A percentile compares a stretch with the other conserved stretches of the same genome.
Conservation (phyloP, 2,888 invertebrate species). For the Acanthacorydalis orientalis region DNA sequence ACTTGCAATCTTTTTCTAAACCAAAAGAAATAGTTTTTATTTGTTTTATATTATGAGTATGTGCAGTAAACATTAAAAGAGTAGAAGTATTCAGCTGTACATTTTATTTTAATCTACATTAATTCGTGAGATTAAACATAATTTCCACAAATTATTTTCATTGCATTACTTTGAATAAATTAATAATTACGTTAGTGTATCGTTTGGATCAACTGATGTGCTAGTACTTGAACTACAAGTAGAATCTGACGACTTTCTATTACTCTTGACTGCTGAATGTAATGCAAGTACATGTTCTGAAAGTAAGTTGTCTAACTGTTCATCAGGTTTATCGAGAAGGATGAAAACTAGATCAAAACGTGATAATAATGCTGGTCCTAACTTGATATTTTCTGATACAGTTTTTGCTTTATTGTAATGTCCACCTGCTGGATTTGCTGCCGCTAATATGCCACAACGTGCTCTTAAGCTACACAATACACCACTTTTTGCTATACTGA, state of each 20-base stretch:
- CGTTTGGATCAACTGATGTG: neutral
- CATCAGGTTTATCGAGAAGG: conserved; percentile 71
- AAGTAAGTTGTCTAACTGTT: conserved; percentile 56
- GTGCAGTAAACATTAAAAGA: too few relatives aligned
- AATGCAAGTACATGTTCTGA: conserved; percentile 72
- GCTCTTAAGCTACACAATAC: conserved; percentile 68
- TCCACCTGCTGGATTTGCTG: conserved; percentile 82
- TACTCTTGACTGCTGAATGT: conserved; percentile 34
- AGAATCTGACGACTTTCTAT: neutral
- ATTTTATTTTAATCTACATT: too few relatives aligned
- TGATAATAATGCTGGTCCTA: conserved; percentile 70
- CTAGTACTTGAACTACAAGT: neutral
- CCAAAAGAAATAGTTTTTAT: conserved; percentile 10
- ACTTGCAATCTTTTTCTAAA: conserved; percentile 42
- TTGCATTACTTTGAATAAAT: neutral
- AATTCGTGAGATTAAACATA: too few relatives aligned
- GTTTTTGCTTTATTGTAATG: conserved; percentile 79
- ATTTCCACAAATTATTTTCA: neutral
- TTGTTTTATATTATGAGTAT: too few relatives aligned
- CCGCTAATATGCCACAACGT: conserved; percentile 72
- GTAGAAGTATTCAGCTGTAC: too few relatives aligned
- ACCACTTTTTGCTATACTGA: conserved; percentile 83
- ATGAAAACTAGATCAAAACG: conserved; percentile 89
- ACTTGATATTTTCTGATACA: conserved; percentile 75
- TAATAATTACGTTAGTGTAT: neutral